These are phyloP conservation scores for Tretioscincus oriximinensis DNA, from an alignment of 2,113 vertebrate genomes.

Conservation along the genomic window DNA sequence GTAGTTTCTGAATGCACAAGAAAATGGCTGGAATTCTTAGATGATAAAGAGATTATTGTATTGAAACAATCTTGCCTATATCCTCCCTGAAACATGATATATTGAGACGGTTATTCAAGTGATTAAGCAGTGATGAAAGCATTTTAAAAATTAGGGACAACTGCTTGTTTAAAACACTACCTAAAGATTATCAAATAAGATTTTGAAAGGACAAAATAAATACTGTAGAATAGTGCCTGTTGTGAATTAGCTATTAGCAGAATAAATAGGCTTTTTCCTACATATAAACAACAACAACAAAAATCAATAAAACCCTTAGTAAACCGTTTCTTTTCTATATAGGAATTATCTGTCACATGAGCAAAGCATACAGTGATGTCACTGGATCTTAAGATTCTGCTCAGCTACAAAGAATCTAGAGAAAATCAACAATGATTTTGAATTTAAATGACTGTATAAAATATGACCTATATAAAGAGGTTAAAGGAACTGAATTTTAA, in stretches of 20 bases:
- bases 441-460: conserved; percentile 26
- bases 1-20: too few relatives aligned
- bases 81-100: not conserved
- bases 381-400: conserved; percentile 6
- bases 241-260: not conserved
- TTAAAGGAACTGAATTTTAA: conserved; percentile 29
- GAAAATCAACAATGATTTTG: not conserved
- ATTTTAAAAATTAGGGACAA: not conserved
- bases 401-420: not conserved
- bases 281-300: not conserved
- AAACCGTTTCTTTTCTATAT: not conserved
- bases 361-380: not conserved
- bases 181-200: not conserved
- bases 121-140: not conserved
- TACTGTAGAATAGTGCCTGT: not conserved
- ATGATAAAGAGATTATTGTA: too few relatives aligned
- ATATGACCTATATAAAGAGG: conserved; percentile 2
- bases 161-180: not conserved
- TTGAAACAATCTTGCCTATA: not conserved
- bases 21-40: too few relatives aligned
- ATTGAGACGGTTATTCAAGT: not conserved
- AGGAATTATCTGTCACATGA: not conserved
- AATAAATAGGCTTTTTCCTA: not conserved
- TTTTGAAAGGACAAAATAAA: not conserved
- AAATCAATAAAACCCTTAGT: not conserved